Evolutionary conservation across 2,888 invertebrate species (phyloP), one percentile per base, ranked within the genome.

Genomic region (Eilema depressum): DNA sequence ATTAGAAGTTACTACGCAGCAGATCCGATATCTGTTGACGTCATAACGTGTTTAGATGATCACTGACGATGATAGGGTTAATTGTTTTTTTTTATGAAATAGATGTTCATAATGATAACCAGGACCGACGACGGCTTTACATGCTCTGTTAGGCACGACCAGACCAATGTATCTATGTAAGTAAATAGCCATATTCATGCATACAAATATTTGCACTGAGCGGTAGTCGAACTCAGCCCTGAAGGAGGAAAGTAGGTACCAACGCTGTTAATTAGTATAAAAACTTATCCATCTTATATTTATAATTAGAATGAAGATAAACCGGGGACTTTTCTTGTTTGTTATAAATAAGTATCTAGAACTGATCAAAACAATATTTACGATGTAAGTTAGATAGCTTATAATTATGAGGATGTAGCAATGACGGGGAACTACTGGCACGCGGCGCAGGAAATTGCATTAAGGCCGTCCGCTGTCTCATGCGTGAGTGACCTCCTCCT

Each of bases 11-110:
- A 62, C 56, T 26, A 75, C 33, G 68, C 66, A 69, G 53, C 41
- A 28, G 11, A 56, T 56, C 25, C 2, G n/a, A 67, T 63, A 65
- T 76, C 68, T 66, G 25, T 3, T 80, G 68, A 75, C 72, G 71
- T 75, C 73, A 77, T 11, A 41, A 11, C n/a, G 53, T 10, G 17
- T 41, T 37, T 41, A 17, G 17, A 41, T 8, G 17, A 17, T 41
- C 41, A 12, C 5, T 41, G 11, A 37, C 1, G 1, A 37, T 37
- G 33, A 12, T 37, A 12, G 33, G 12, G 33, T 37, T 33, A 37
- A n/a, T n/a, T n/a, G n/a, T n/a, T n/a, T n/a, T 12, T 12, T 37
- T 37, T 12, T 33, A 4, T 33, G 28, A 28, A 28, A 28, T 3
- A 28, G 2, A 28, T n/a, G n/a, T n/a, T n/a, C n/a, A n/a, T n/a